Evolutionary conservation across 2,113 vertebrate genomes (phyloP), one percentile per base, ranked within the genome.

Genomic region (Nycticebus coucang): DNA sequence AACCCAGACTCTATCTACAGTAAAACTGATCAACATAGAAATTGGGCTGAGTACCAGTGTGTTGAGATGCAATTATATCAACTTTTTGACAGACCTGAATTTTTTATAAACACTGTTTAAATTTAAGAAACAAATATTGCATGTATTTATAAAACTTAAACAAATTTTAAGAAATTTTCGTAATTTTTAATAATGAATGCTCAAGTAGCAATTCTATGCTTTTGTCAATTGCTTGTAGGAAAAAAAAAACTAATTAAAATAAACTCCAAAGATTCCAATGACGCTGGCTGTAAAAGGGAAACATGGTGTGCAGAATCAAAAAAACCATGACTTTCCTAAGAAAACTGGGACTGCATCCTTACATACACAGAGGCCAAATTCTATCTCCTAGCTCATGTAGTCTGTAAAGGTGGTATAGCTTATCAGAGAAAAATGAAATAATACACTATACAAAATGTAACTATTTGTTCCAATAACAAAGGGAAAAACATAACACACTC

Each of bases 11-110:
- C 57, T 75, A 87, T 75, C 26, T 59, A 89, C 2, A 81, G 17
- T 78, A 95, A 95, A 93, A 95, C 8, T 80, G 17, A 81, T 45
- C 68, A 94, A 86, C 35, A 78, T 0, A 93, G 64, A 90, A 87
- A 89, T 4, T 81, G 37, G 64, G 45, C 37, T 84, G 26, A 62
- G 14, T 60, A 92, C 75, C 11, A 64, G 71, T 60, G 5, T 86
- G 80, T 28, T 71, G 35, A 24, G 94, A 89, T 24, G 87, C 18
- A 71, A 92, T 80, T 92, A 92, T 22, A 33, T 74, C 87, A 87
- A 57, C 41, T 75, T 96, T 69, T 89, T 57, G 22, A 95, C n/a
- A 93, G 18, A 69, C 9, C 66, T 82, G 64, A 89, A 69, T 66
- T 50, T 82, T 94, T 95, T 64, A 81, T 30, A n/a, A 94, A 87